A percentile compares a stretch with the other conserved stretches of the same genome.
Evolutionary conservation across 2,113 vertebrate genomes (phyloP).

Genomic region (Takifugu flavidus): DNA sequence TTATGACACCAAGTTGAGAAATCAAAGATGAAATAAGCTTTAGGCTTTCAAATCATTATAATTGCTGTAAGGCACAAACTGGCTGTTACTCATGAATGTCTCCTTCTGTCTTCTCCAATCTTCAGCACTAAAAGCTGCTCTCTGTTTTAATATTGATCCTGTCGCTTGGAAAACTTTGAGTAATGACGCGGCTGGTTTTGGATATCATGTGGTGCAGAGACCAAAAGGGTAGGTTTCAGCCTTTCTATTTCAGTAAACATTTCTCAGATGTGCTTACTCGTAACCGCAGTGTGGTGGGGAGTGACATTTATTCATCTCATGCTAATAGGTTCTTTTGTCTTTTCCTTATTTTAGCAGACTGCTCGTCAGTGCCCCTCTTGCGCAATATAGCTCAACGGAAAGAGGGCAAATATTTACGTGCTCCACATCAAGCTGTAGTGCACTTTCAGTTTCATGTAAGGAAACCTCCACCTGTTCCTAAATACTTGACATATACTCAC

Average conservation of each 20-base stretch:
- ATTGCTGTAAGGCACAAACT: neutral
- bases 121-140: constrained; percentile 40
- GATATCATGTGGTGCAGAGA: constrained; percentile 70
- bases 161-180: constrained; percentile 52
- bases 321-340: neutral
- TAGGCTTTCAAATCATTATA: neutral
- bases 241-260: neutral
- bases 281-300: neutral
- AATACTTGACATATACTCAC: neutral
- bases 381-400: constrained; percentile 6
- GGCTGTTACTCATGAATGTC: neutral
- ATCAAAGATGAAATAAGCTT: too few relatives aligned
- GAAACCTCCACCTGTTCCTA: neutral
- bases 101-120: neutral
- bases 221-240: constrained; percentile 29
- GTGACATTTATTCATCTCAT: neutral
- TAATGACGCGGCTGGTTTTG: constrained; percentile 48
- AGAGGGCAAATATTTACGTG: constrained; percentile 59
- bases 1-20: too few relatives aligned
- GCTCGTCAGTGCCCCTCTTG: constrained; percentile 68
- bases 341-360: constrained; percentile 36
- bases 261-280: neutral
- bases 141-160: constrained; percentile 68
- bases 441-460: neutral
- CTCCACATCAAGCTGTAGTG: constrained; percentile 1